Base-by-base conservation (phyloP, 2,797 vertebrate species). In the Synaphobranchus kaupii region DNA sequence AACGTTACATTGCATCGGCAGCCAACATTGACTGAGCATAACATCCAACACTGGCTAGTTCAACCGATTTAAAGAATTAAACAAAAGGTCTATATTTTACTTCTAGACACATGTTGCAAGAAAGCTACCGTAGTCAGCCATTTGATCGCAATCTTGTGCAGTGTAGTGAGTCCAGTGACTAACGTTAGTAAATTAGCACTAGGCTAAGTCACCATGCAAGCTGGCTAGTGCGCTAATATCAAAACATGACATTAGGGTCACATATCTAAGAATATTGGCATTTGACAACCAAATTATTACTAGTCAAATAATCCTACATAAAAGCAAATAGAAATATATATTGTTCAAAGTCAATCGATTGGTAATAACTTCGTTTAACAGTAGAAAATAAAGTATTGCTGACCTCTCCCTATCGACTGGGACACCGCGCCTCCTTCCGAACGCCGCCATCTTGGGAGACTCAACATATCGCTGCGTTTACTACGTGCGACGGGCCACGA, bases 371-470 rank as follows among this genome's bases (percentile, higher is more conserved):
- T 86, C 4, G 85, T 88, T 89, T 89, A 84, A 90, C 31, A 47
- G 88, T 34, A 60, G 85, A 89, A 91, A 90, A 93, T 94, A 92
- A 92, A 91, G 88, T 93, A 91, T 90, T 88, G 93, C 97, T 98
- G 97, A 99, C 98, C 98, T 99, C 95, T 99, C 98, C 96, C 98
- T 97, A 95, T 96, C 95, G 93, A 97, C 96, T 95, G 97, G 97
- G 94, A 98, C 98, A 93, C 97, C 97, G 97, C 98, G 98, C 98
- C 98, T 98, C 98, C 98, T 98, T 97, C 98, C 98, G 97, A 98
- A 98, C 95, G 98, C 97, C 97, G 98, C 98, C 98, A 99, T 99
- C 97, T 99, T 99, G 97, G 97, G 97, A 97, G 94, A 97, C 96
- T 91, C 90, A 94, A 92, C 92, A 34, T 93, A 93, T 92, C 92